These are phyloP conservation scores for Ochotona curzoniae DNA, from an alignment of 2,113 vertebrate genomes.

Conservation along the genomic window DNA sequence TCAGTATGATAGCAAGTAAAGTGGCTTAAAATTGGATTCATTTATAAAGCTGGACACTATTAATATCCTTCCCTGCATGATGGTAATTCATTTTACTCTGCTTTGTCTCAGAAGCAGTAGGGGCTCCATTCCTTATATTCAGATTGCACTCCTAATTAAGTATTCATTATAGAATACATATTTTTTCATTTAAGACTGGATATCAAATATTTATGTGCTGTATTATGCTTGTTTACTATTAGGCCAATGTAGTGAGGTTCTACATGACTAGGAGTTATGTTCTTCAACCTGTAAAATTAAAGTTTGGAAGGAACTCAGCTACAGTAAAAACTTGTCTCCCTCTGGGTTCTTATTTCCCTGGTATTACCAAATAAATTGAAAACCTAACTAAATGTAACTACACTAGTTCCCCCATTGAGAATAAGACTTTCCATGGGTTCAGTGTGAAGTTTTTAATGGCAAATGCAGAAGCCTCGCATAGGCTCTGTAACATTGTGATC, in stretches of 20 bases:
- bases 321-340: slow-evolving; percentile 18
- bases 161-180: slow-evolving; percentile 88
- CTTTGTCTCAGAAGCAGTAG: slow-evolving; percentile 85
- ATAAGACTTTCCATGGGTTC: neutral
- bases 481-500: neutral
- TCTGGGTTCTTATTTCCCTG: slow-evolving; percentile 28
- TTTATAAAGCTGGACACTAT: slow-evolving; percentile 90
- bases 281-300: slow-evolving; percentile 67
- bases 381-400: slow-evolving; percentile 3
- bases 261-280: neutral
- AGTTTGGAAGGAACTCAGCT: neutral
- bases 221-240: slow-evolving; percentile 84
- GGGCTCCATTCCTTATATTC: slow-evolving; percentile 81
- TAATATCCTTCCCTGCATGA: slow-evolving; percentile 88
- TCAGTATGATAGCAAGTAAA: slow-evolving; percentile 87
- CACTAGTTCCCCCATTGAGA: neutral
- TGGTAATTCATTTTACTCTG: slow-evolving; percentile 88
- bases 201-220: slow-evolving; percentile 85
- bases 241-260: slow-evolving; percentile 75
- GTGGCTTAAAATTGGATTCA: slow-evolving; percentile 90
- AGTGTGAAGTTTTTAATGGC: neutral
- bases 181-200: slow-evolving; percentile 85
- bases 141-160: slow-evolving; percentile 87
- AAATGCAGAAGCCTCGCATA: neutral
- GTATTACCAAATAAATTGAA: neutral